Evolutionary conservation across 2,888 invertebrate species (phyloP), one percentile per base, ranked within the genome.

Genomic region (Drosophila multiciliata): DNA sequence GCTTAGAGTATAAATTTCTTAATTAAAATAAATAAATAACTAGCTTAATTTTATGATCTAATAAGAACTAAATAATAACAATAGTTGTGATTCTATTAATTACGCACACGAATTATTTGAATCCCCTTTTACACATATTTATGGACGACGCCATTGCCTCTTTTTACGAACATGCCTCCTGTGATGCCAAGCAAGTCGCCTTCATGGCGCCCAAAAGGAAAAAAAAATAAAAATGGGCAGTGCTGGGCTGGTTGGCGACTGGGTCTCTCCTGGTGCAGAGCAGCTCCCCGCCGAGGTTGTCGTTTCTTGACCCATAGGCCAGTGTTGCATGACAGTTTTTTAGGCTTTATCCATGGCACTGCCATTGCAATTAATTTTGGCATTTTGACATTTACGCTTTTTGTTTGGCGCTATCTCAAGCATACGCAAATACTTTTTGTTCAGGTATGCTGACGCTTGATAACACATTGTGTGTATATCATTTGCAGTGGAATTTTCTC

Each of bases 281-380:
- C 29, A 33, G 23, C 33, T 23, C 33, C 11, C 48, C 59, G 62
- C 35, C 12, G 36, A 38, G 62, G 52, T 66, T 61, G 70, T 55
- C 73, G 80, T 78, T 73, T 76, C 73, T 73, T 78, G 80, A 78
- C 78, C 80, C 80, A 80, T 76, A 78, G 77, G 78, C 61, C 67
- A 79, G 57, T 62, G 72, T 75, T 60, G 73, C 68, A 61, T 82
- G 82, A 71, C 60, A 66, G 66, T 62, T 59, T 63, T 63, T 72
- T 58, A 38, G 53, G 62, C 70, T 84, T 87, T 87, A 87, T 87
- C 87, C 87, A 70, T 40, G 68, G 66, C 75, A 82, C 88, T 89
- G 87, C 90, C 87, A 87, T 89, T 87, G 90, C 90, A 87, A 87
- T 87, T 89, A 88, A 89, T 87, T 87, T 87, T 87, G 87, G 87